Base-by-base conservation (phyloP, 2,888 invertebrate species). In the Emesis castigata region DNA sequence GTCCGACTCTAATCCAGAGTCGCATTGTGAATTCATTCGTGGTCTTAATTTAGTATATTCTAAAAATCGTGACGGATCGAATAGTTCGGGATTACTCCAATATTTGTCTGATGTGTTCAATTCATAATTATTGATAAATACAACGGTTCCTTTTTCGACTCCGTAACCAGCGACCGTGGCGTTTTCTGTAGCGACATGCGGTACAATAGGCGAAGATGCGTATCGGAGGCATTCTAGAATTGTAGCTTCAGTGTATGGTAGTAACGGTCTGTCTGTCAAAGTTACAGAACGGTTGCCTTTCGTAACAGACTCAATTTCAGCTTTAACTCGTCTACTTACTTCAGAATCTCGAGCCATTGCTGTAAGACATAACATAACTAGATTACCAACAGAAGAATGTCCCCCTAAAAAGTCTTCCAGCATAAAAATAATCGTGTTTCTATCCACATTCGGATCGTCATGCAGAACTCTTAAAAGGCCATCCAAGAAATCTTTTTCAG, bases 351-450 rank as follows among this genome's bases (percentile, higher is more conserved):
- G 95, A 0, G 97, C 97, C 0, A 98, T 96, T 78, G 97, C 97
- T 0, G 98, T 97, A 0, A 98, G 90, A 5, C 97, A 96, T 9
- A 98, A 92, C 97, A 98, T 98, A 0, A 98, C 96, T 29, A 98
- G 93, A 90, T 98, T 98, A 0, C 98, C 98, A 11, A 99, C 97
- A 0, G 98, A 98, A 0, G 98, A 98, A 90, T 98, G 98, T 0
- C 98, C 98, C 0, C 98, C 98, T 3, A 99, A 92, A 87, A 99
- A 98, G 89, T 99, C 98, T 94, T 98, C 98, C 0, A 98, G 91
- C 96, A 98, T 98, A 88, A 97, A 98, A 61, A 98, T 97, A 6
- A 98, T 98, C 0, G 98, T 98, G 73, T 98, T 97, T 90, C 98
- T 97, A 29, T 97, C 97, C n/a, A 98, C 96, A 0, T 96, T 96